Evolutionary conservation across 2,888 invertebrate species (phyloP), one percentile per base, ranked within the genome.

Genomic region (Tethea ocularis): DNA sequence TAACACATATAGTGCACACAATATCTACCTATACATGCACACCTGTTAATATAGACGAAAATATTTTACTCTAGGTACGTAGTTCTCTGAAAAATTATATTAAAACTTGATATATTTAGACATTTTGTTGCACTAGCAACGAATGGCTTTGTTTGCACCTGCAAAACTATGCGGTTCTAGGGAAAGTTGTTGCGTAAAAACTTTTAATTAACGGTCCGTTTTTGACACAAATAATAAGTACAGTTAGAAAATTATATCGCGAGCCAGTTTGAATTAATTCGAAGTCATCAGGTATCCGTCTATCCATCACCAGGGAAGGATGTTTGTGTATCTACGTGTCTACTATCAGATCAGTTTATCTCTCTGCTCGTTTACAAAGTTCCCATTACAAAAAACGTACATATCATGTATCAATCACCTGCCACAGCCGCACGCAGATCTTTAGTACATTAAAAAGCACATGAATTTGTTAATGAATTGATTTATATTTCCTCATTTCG

Each of bases 401-500:
- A 2, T 46, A 20, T 46, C 46, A 46, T 46, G 46, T 20, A 8
- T 46, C 10, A 46, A 46, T 10, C 46, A 20, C 20, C 20, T 46
- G 20, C 10, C 46, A 46, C 20, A 8, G 10, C 17, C 10, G 20
- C n/a, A 46, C 10, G 46, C 46, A 46, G 20, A 46, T 46, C 46
- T 1, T 46, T 10, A 20, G 46, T 41, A 17, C 8, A n/a, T 53
- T 52, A 29, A 29, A 8, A 5, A 29, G 10, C 10, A 29, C 2
- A 29, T 29, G 6, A 29, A 29, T 8, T 29, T 29, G 29, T 29
- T 29, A 29, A 29, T 29, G 10, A 33, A 33, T 33, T 33, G 33
- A 33, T 33, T 33, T 33, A 13, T 33, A 33, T 33, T 57, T 52
- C 52, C 57, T 57, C 52, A 57, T 57, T 52, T 52, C 33, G 15